These are phyloP conservation scores for Emydoidea blandingii DNA, from an alignment of 2,797 vertebrate species.

Conservation along the genomic window DNA sequence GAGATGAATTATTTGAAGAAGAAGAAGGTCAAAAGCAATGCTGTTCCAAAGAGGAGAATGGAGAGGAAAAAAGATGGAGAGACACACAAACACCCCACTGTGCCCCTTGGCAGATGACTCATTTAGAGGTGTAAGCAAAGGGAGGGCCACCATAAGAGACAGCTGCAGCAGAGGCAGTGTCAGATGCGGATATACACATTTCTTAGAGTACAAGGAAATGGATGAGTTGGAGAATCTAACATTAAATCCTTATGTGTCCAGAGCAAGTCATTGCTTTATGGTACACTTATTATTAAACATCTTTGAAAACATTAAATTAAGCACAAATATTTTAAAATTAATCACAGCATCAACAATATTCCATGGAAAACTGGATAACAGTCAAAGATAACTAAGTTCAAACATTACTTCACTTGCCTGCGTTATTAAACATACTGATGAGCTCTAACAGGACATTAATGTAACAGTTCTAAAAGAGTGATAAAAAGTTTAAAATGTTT, in stretches of 20 bases:
- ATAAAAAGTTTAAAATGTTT: slow-evolving; percentile 38
- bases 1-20: background rate
- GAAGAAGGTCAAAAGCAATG: background rate
- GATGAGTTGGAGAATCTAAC: background rate
- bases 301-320: background rate
- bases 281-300: background rate
- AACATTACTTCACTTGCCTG: background rate
- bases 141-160: background rate
- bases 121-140: background rate
- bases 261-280: background rate
- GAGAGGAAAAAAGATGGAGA: background rate
- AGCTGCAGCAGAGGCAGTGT: background rate
- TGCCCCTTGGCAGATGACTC: background rate
- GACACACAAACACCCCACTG: background rate
- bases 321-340: background rate
- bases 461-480: background rate
- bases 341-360: background rate
- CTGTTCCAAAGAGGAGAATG: background rate
- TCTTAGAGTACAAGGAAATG: background rate
- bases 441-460: background rate
- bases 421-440: background rate
- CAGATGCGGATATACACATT: background rate
- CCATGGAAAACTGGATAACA: background rate
- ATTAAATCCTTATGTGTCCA: background rate
- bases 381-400: background rate